These are phyloP conservation scores for Tenebrio molitor DNA, from an alignment of 1,140 invertebrate species.

Conservation along the genomic window DNA sequence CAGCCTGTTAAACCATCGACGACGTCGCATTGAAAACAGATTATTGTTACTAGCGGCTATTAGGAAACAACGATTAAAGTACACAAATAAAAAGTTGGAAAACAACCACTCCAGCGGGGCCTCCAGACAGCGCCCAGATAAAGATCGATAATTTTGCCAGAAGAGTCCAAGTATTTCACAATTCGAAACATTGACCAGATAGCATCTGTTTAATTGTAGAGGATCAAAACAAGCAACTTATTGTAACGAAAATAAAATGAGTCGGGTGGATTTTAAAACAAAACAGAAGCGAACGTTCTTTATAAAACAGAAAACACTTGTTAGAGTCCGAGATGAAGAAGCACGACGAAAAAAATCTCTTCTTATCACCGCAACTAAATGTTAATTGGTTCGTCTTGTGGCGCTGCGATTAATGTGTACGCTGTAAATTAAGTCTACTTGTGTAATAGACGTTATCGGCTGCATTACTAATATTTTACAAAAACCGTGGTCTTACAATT, in stretches of 20 bases:
- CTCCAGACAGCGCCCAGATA: slow-evolving; percentile 8
- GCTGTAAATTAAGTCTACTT: slow-evolving; percentile 8
- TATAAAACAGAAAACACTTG: slow-evolving; percentile 17
- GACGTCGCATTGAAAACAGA: too few species aligned
- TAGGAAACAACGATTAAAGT: background rate
- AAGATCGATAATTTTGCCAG: slow-evolving; percentile 22
- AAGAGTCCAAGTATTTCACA: slow-evolving; percentile 37
- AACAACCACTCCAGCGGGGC: background rate
- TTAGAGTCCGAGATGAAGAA: slow-evolving; percentile 7
- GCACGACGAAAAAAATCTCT: slow-evolving; percentile 9
- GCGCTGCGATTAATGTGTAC: slow-evolving; percentile 5
- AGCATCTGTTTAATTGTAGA: slow-evolving; percentile 47
- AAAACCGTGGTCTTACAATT: slow-evolving; percentile 1
- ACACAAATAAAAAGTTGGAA: background rate
- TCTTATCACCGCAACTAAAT: slow-evolving; percentile 29
- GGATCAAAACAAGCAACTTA: slow-evolving; percentile 42
- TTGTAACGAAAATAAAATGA: slow-evolving; percentile 26
- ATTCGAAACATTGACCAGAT: slow-evolving; percentile 47
- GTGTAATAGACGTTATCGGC: slow-evolving; percentile 10
- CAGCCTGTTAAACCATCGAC: background rate
- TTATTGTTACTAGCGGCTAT: background rate
- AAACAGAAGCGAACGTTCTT: slow-evolving; percentile 22
- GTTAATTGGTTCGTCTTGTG: slow-evolving; percentile 30
- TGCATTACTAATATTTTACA: slow-evolving; percentile 25
- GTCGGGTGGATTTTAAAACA: slow-evolving; percentile 7